A percentile compares a stretch with the other conserved stretches of the same genome.
Evolutionary conservation across 2,797 vertebrate species (phyloP).

Genomic region (Falco novaeseelandiae): DNA sequence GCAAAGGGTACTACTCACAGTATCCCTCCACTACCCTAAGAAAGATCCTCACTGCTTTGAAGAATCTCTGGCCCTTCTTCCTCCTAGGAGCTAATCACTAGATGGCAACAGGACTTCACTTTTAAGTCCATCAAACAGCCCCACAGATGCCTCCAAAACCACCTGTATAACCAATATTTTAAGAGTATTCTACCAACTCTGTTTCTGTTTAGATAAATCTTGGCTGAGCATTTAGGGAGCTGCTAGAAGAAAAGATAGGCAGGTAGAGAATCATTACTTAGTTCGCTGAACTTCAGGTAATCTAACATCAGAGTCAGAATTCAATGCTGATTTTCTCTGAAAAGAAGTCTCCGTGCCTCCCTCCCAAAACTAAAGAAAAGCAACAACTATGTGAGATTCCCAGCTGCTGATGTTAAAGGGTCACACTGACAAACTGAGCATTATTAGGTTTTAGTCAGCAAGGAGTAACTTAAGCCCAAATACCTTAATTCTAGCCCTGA

Average conservation of each 20-base stretch:
- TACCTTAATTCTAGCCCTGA: neutral
- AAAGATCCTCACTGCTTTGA: neutral
- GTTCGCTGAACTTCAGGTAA: neutral
- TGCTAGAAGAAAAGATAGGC: neutral
- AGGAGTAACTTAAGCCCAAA: neutral
- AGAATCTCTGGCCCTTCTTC: neutral
- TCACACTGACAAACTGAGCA: neutral
- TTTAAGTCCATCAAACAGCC: neutral
- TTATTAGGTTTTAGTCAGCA: neutral
- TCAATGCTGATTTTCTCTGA: neutral
- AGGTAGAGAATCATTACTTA: neutral
- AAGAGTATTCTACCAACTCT: neutral
- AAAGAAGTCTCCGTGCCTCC: neutral
- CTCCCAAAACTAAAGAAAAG: neutral
- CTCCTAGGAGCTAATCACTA: slow-evolving; percentile 56
- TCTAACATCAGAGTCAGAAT: neutral
- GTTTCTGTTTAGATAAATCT: neutral
- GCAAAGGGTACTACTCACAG: neutral
- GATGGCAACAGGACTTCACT: slow-evolving; percentile 54
- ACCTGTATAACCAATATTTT: neutral
- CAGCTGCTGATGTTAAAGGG: neutral
- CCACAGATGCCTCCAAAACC: neutral
- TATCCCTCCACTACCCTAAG: neutral
- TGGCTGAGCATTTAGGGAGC: neutral
- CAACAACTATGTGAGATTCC: neutral